These are phyloP conservation scores for Manacus vitellinus DNA, from an alignment of 2,113 vertebrate genomes.

Conservation along the genomic window DNA sequence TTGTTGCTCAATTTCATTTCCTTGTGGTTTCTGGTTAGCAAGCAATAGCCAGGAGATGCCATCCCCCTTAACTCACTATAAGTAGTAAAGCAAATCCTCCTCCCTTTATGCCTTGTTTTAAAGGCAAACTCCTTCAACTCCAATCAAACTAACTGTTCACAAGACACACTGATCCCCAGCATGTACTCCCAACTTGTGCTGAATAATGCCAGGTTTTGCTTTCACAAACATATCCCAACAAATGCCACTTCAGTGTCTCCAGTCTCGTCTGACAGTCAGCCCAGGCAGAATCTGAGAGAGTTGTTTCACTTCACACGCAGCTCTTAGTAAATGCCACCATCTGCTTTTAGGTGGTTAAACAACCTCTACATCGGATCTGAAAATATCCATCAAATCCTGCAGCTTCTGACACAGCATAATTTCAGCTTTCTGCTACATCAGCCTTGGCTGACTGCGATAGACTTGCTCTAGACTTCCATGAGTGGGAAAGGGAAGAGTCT, in stretches of 20 bases:
- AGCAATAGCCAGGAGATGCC: constrained; percentile 10
- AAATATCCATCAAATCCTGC: background rate
- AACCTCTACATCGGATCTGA: background rate
- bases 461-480: background rate
- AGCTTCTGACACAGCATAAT: background rate
- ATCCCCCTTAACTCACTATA: background rate
- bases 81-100: background rate
- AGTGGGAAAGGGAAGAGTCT: background rate
- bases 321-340: background rate
- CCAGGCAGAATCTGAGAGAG: background rate
- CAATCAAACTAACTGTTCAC: background rate
- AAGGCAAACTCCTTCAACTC: background rate
- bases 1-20: constrained; percentile 34
- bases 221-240: constrained; percentile 2
- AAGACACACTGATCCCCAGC: constrained; percentile 12
- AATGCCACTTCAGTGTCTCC: background rate
- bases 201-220: background rate
- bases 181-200: background rate
- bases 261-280: background rate
- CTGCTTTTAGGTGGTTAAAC: constrained; percentile 36
- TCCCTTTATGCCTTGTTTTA: background rate
- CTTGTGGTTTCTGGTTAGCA: background rate
- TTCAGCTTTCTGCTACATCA: background rate
- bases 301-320: background rate
- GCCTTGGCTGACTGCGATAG: background rate